Conservation (phyloP, 2,888 invertebrate species). For the Corbicula japonica region DNA sequence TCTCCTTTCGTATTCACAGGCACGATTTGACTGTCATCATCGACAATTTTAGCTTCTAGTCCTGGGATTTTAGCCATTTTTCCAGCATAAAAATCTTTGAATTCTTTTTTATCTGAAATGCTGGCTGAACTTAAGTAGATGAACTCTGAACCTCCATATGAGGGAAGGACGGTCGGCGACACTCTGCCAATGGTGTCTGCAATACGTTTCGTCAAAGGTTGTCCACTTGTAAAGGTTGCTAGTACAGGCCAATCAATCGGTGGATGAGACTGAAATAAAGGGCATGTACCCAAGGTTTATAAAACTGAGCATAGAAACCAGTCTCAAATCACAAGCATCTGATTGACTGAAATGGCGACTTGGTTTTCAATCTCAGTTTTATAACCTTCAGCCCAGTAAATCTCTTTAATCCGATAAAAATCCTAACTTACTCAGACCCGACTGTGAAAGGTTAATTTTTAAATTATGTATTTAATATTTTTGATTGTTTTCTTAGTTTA, state of each 20-base stretch:
- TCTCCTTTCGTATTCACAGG: constrained; percentile 42
- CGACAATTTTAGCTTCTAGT: constrained; percentile 45
- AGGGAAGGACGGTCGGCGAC: constrained; percentile 1
- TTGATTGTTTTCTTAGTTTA: too few relatives aligned
- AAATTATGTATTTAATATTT: too few relatives aligned
- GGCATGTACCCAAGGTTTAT: too few relatives aligned
- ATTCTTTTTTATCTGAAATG: neutral
- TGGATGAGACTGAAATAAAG: neutral
- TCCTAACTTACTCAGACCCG: too few relatives aligned
- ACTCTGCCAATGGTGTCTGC: constrained; percentile 20
- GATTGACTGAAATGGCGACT: too few relatives aligned
- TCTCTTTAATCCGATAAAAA: too few relatives aligned
- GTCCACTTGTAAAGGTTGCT: constrained; percentile 30
- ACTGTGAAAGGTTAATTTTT: too few relatives aligned
- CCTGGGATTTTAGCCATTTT: constrained; percentile 4
- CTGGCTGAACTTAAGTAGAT: neutral
- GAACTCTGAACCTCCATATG: constrained; percentile 39
- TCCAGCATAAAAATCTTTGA: constrained; percentile 35
- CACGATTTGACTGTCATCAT: constrained; percentile 26
- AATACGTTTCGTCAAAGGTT: constrained; percentile 27
- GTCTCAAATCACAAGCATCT: too few relatives aligned
- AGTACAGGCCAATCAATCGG: constrained; percentile 31
- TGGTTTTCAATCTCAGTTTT: too few relatives aligned
- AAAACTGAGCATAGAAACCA: too few relatives aligned
- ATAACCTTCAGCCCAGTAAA: too few relatives aligned